Base-by-base conservation (phyloP, 2,113 vertebrate genomes). In the Illadopsis cleaveri region DNA sequence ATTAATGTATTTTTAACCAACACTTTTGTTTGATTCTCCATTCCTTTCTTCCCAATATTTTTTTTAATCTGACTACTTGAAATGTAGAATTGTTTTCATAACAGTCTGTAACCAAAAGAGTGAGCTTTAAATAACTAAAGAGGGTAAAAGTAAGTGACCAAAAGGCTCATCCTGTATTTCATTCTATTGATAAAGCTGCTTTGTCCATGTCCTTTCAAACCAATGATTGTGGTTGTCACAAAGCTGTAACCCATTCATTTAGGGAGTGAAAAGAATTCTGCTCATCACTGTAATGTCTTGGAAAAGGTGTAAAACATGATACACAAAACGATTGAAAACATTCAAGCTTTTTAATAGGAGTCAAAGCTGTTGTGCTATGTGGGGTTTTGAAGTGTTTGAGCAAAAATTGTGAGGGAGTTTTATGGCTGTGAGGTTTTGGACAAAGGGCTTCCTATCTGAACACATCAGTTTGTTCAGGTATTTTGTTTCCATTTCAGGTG, bases 1-100 rank as follows among this genome's bases (percentile, higher is more conserved):
- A 50, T 33, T 24, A 35, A 16, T 15, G 3, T 15, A 1, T 38
- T 77, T 75, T 84, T 35, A n/a, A 47, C 15, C 3, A 61, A 28
- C 6, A 35, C 1, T 37, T 81, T 14, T 45, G 14, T 47, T 37
- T 35, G 1, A 21, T 33, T 38, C 12, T 16, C 37, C 19, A 7
- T 9, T 30, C 10, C 1, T 5, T 30, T 20, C 6, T 24, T 33
- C 4, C 3, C 17, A 25, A n/a, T 12, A 8, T 35, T 30, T 31
- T 40, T 45, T 33, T 37, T 9, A 44, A 42, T 14, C 5, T 37
- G 31, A 10, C 3, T 30, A 7, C 35, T 60, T 75, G 45, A 28
- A 38, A 7, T 47, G 10, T 15, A 33, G 15, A 56, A 27, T 33
- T 51, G 1, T 61, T 60, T 75, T 28, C 15, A 9, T 42, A 40